A percentile compares a stretch with the other conserved stretches of the same genome.
Conservation (phyloP, 2,797 vertebrate genomes). For the Chromobotia macracanthus region DNA sequence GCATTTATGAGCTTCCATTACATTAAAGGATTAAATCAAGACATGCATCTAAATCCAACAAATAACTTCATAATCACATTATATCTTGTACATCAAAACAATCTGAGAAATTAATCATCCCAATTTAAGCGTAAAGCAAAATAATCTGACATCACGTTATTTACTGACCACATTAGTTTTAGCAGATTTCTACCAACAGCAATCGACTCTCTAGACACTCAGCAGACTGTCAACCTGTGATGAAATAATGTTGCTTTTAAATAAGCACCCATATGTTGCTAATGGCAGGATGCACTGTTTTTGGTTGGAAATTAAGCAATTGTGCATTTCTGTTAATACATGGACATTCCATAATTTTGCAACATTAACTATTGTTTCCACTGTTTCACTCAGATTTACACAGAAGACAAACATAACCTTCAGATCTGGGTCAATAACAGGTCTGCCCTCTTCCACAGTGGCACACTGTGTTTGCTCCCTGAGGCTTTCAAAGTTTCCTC, state of each 20-base stretch:
- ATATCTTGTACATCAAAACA: background rate
- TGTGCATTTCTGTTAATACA: background rate
- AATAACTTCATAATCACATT: conserved; percentile 3
- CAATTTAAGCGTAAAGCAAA: background rate
- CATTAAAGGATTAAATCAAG: conserved; percentile 42
- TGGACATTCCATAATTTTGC: background rate
- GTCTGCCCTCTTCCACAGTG: background rate
- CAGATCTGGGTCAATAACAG: background rate
- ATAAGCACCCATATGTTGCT: background rate
- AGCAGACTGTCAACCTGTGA: background rate
- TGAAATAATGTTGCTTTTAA: background rate
- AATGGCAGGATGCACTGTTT: background rate
- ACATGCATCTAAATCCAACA: conserved; percentile 20
- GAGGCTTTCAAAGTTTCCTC: background rate
- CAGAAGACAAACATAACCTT: background rate
- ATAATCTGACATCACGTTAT: background rate
- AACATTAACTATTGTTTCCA: background rate
- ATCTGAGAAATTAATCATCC: background rate
- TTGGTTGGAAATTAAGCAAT: background rate
- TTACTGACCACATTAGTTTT: background rate
- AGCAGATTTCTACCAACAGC: background rate
- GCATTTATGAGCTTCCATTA: conserved; percentile 27
- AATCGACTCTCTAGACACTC: background rate
- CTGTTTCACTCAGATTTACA: background rate
- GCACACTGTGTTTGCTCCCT: background rate